Base-by-base conservation (phyloP, 2,888 invertebrate genomes). In the Cryptocephalus moraei region DNA sequence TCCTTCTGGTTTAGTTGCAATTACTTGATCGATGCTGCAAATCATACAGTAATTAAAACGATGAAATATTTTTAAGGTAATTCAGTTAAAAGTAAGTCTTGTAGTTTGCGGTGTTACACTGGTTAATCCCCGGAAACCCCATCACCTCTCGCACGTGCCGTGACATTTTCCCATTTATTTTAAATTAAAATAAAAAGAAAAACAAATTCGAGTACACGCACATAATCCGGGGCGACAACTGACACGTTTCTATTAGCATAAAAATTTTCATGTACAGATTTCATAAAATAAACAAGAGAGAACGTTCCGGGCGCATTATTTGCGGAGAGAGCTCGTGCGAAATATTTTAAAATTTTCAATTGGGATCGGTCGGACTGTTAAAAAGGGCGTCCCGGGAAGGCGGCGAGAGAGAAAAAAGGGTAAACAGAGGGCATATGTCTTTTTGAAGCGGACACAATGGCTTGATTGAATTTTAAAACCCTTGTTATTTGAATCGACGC, bases 171-270 rank as follows among this genome's bases (percentile, higher is more conserved):
- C 51, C 48, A 45, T 48, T 53, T 51, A 46, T 50, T 52, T 47
- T 51, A 45, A 9, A 38, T 46, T 53, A 56, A 48, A 54, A 54
- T 55, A 54, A 53, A 49, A 57, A 55, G 47, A 54, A 54, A 56
- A 54, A 52, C 50, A 56, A 55, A 52, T 56, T 56, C 50, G 55
- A 60, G 45, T 50, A 46, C 45, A 49, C 55, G 56, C 49, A 46
- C 45, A 49, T 56, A 57, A 60, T 57, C 57, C 56, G 45, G 40
- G n/a, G 41, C 46, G 48, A 49, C 50, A 49, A 50, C 58, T 54
- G 58, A 60, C 60, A 60, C 60, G 60, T 58, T 60, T 53, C 53
- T 49, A 58, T 58, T 58, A 58, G 57, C 56, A 57, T 58, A 56
- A 54, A 56, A 50, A 57, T 56, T 56, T 59, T 55, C 54, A 54